Evolutionary conservation across 2,113 vertebrate genomes (phyloP).

Genomic region (Hucho hucho): DNA sequence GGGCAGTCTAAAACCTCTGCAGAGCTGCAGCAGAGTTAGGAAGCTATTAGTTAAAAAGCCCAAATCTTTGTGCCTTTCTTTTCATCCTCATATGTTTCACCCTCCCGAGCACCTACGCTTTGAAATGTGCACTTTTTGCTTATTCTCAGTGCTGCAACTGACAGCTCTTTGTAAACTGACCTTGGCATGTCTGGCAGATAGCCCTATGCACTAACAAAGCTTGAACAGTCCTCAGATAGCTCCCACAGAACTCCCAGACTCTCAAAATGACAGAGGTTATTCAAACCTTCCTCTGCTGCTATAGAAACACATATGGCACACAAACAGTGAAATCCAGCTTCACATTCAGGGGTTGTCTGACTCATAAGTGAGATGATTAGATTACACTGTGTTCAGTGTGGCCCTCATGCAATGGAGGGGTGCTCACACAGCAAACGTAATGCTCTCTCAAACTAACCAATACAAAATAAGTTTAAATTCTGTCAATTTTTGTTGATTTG

Average conservation of each 20-base stretch:
- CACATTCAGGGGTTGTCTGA: background rate
- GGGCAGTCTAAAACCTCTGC: slow-evolving; percentile 38
- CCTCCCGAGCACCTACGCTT: slow-evolving; percentile 36
- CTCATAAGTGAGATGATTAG: background rate
- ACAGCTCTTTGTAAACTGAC: background rate
- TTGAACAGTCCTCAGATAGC: background rate
- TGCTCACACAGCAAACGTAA: background rate
- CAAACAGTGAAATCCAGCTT: background rate
- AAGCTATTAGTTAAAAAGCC: background rate
- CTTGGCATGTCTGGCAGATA: background rate
- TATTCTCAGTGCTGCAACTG: background rate
- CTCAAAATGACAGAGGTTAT: background rate
- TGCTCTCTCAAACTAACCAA: slow-evolving; percentile 41
- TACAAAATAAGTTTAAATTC: background rate
- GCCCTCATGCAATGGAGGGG: background rate
- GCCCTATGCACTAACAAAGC: background rate
- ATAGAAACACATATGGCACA: background rate
- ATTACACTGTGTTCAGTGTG: background rate
- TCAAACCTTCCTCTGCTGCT: background rate
- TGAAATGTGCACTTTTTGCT: slow-evolving; percentile 37
- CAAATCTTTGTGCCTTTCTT: slow-evolving; percentile 64
- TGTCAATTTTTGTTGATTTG: too few species aligned
- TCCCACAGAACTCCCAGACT: slow-evolving; percentile 9
- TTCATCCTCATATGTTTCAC: slow-evolving; percentile 8
- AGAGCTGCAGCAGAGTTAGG: slow-evolving; percentile 29